Evolutionary conservation across 2,113 vertebrate genomes (phyloP), one percentile per base, ranked within the genome.

Genomic region (Brevimyrus niger): DNA sequence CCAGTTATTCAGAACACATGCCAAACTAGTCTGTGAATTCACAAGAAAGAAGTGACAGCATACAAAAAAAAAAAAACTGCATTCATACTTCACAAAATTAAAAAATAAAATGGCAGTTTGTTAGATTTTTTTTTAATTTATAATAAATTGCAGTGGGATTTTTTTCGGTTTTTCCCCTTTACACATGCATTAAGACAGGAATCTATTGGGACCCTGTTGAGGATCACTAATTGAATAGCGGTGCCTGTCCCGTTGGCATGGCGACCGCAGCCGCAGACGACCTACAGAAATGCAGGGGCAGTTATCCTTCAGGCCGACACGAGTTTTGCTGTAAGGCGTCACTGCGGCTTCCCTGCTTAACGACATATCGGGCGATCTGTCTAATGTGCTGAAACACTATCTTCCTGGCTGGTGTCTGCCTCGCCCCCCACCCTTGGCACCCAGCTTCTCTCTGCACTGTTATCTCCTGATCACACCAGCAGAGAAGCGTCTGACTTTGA

Each of bases 401-500:
- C 48, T 53, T 31, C 48, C 10, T 10, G 21, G 85, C 31, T 13
- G 85, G 21, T 3, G 85, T 35, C 47, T 27, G 47, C 46, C 42
- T 47, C 42, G 50, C 89, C 61, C 86, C 90, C 90, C 35, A 47
- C 88, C 2, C 69, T 35, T 35, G 27, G 27, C 69, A 15, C 69
- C 69, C 69, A 69, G 11, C 76, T 46, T n/a, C 89, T 83, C 58
- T 91, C 90, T 61, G 58, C 89, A 86, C 90, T 76, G 69, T 87
- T 88, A 88, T 88, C 58, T 88, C 58, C 87, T 89, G 88, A 91
- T 91, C 86, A 89, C 82, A 27, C 83, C 17, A 4, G 19, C 2
- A 21, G 38, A 27, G 53, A n/a, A n/a, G 31, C 47, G 87, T 47
- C 38, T 89, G 69, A n/a, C 50, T 89, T 90, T 90, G 88, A 87